Base-by-base conservation (phyloP, 2,888 invertebrate genomes). In the Drosophila setosimentum region DNA sequence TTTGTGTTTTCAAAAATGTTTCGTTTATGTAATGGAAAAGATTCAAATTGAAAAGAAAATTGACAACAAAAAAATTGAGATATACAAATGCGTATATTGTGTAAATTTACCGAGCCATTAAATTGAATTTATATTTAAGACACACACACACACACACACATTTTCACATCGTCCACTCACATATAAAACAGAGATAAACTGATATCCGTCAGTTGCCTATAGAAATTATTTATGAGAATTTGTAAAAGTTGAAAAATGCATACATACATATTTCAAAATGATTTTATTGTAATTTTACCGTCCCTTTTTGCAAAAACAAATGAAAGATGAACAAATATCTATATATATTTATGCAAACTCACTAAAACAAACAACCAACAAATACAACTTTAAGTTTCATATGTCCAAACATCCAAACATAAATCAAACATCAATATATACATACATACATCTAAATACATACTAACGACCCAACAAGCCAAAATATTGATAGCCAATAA, bases 251-350 rank as follows among this genome's bases (percentile, higher is more conserved):
- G 27, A 45, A 61, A 57, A 24, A 64, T 42, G 33, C 51, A 64
- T 51, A 35, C 42, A 82, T 76, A 73, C 77, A 83, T 79, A 89
- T 89, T 83, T 85, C 78, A 71, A 69, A 88, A 89, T 91, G 91
- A 92, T 92, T 92, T 92, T 92, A 92, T 92, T 92, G 92, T 91
- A 92, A 92, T 92, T 92, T 92, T 91, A 92, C 92, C 92, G 92
- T 92, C 92, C 92, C 92, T 91, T 91, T 90, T 91, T 92, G 90
- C 88, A 89, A 75, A 77, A 66, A 67, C 63, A 53, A 69, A 71
- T 53, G 59, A 73, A 68, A 54, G 48, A 60, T 60, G 54, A 69
- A 74, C 68, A 88, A 86, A 84, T 57, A 57, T 40, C n/a, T 40
- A 29, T 42, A 78, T 88, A 87, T 83, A 86, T 88, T 86, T 88